Evolutionary conservation across 2,888 invertebrate species (phyloP), one percentile per base, ranked within the genome.

Genomic region (Cephus pulcher): DNA sequence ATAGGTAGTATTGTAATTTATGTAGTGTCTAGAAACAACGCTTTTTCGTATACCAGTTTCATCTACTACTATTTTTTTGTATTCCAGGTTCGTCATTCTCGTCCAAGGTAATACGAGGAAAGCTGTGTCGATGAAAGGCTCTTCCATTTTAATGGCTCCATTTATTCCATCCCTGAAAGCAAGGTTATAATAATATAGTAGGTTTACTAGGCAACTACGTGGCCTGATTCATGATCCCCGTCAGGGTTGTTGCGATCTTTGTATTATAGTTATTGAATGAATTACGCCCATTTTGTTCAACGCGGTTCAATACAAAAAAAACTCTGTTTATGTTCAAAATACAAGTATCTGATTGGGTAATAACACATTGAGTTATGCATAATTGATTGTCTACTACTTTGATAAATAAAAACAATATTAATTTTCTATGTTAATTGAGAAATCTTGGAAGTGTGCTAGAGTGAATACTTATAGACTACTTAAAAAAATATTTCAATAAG

Each of bases 121-220:
- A 84, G 81, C 77, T 81, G 80, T 78, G 76, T 80, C 80, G 82
- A 76, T 76, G 78, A 81, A 69, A 81, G 79, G 70, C 68, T 76
- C 83, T 80, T 83, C 80, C 37, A 73, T 82, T 84, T 83, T 87
- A 91, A 80, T 91, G 90, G 79, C 92, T 92, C 93, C 93, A 93
- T 88, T 93, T 93, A 86, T 91, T 92, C 93, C 93, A 94, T 84
- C 93, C 93, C 93, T 93, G 88, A 78, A 91, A 90, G 82, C 84
- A 80, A 87, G 88, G 11, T 23, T 56, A 15, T 2, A 6, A 56
- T 23, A 23, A 56, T 56, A 56, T 15, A 56, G 23, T 23, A 56
- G 56, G 6, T 2, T 56, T 9, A 23, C 6, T 56, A 9, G 4
- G 23, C 1, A 56, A 23, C 1, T 0, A 56, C 2, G 23, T 23